A percentile compares a stretch with the other conserved stretches of the same genome.
These are phyloP conservation scores for Pomacea maculata DNA, from an alignment of 1,140 invertebrate genomes.

Conservation along the genomic window DNA sequence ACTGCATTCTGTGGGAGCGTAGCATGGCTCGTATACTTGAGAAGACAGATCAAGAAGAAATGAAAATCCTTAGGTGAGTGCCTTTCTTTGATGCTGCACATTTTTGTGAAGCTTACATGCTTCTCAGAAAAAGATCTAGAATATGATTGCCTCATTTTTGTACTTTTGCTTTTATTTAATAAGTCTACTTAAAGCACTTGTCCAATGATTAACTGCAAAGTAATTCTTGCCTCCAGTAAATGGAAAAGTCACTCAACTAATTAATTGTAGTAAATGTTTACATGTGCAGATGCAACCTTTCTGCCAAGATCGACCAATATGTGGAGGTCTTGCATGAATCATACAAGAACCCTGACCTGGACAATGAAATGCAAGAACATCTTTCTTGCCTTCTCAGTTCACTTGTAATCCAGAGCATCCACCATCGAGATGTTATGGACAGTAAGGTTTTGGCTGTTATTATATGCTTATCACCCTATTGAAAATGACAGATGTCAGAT, in stretches of 20 bases:
- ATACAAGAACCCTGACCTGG: slow-evolving; percentile 24
- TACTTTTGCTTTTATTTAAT: not conserved
- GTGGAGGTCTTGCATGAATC: slow-evolving; percentile 51
- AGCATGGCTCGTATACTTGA: slow-evolving; percentile 45
- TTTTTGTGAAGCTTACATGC: no score
- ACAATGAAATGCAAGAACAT: slow-evolving; percentile 35
- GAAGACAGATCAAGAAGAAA: slow-evolving; percentile 46
- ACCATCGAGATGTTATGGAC: slow-evolving; percentile 54
- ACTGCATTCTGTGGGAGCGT: slow-evolving; percentile 59
- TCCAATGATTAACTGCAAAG: no score
- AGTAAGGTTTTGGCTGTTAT: slow-evolving; percentile 36
- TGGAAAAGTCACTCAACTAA: no score
- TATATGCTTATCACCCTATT: no score
- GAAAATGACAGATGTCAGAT: no score
- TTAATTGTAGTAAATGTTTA: no score
- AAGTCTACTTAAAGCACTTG: not conserved
- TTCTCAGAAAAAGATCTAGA: no score
- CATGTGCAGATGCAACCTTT: slow-evolving; percentile 40
- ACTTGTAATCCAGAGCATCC: slow-evolving; percentile 54
- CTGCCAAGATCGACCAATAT: slow-evolving; percentile 54
- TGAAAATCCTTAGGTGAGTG: slow-evolving; percentile 42
- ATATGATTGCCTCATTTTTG: no score
- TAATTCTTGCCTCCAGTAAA: no score
- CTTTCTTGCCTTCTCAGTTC: slow-evolving; percentile 47
- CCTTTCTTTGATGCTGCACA: no score